These are phyloP conservation scores for Trissonchulus latispiculum DNA, from an alignment of 2,888 invertebrate species.

Conservation along the genomic window DNA sequence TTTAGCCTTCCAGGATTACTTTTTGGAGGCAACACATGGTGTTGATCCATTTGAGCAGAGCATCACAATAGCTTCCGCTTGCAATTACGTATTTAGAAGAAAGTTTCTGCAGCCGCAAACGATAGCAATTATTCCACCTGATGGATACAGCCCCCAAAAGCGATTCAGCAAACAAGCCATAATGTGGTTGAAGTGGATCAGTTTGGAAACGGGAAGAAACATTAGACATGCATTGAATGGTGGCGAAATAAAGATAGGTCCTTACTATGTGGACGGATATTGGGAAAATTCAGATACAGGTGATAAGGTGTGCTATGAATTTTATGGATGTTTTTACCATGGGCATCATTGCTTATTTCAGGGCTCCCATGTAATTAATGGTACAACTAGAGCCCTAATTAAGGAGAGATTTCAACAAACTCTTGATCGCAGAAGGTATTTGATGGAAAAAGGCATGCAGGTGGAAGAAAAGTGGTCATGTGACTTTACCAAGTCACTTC, in stretches of 20 bases:
- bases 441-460: too few relatives aligned
- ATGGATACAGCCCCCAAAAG: background rate
- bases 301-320: background rate
- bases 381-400: too few relatives aligned
- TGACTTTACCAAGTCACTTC: too few relatives aligned
- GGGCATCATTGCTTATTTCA: too few relatives aligned
- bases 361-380: too few relatives aligned
- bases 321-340: too few relatives aligned
- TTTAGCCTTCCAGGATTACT: background rate
- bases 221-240: too few relatives aligned
- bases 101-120: background rate
- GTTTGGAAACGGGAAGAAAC: background rate
- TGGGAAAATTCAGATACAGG: background rate
- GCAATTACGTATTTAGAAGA: background rate
- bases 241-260: too few relatives aligned
- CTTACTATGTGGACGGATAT: background rate
- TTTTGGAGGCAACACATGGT: background rate
- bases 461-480: too few relatives aligned
- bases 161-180: background rate
- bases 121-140: background rate
- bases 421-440: too few relatives aligned
- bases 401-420: too few relatives aligned
- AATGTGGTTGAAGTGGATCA: background rate
- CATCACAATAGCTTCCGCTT: slow-evolving; percentile 1
- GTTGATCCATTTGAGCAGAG: background rate